phyloP scores from a whole-genome alignment of 2,888 invertebrate genomes.

The Tachina fera region DNA sequence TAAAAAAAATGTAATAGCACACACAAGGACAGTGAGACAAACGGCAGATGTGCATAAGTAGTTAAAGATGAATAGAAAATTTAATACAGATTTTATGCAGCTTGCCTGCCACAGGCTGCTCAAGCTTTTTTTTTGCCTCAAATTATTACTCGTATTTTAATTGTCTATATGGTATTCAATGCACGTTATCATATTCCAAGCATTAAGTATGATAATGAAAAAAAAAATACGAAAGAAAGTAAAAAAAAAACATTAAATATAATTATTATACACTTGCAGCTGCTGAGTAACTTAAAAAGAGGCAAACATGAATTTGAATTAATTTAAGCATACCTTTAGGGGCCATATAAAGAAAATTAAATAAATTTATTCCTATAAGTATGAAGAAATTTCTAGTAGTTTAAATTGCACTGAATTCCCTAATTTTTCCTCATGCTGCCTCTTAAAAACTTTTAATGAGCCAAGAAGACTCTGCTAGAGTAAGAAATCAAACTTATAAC shows the following conservation, averaged over 20 bases:
- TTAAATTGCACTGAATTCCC: too few species aligned
- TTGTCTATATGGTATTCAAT: constrained; percentile 71
- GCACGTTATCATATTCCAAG: constrained; percentile 53
- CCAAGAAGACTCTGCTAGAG: constrained; percentile 13
- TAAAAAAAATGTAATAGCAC: not conserved
- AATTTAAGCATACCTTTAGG: constrained; percentile 45
- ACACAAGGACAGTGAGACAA: not conserved
- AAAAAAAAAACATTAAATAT: constrained; percentile 49
- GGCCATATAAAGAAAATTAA: too few species aligned
- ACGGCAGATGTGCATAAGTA: constrained; percentile 7
- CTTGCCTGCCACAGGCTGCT: constrained; percentile 45
- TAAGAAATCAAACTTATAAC: constrained; percentile 45
- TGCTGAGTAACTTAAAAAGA: too few species aligned
- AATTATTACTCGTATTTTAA: constrained; percentile 69
- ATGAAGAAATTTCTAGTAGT: too few species aligned
- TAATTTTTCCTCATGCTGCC: not conserved
- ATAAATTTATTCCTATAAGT: too few species aligned
- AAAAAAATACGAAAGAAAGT: not conserved
- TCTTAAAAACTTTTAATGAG: constrained; percentile 10
- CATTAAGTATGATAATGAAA: not conserved
- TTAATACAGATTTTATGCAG: constrained; percentile 27
- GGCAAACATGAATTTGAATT: not conserved
- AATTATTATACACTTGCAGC: constrained; percentile 12
- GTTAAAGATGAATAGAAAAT: constrained; percentile 46
- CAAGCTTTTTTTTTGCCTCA: constrained; percentile 34